Base-by-base conservation (phyloP, 1,140 invertebrate genomes). In the Cepaea nemoralis region DNA sequence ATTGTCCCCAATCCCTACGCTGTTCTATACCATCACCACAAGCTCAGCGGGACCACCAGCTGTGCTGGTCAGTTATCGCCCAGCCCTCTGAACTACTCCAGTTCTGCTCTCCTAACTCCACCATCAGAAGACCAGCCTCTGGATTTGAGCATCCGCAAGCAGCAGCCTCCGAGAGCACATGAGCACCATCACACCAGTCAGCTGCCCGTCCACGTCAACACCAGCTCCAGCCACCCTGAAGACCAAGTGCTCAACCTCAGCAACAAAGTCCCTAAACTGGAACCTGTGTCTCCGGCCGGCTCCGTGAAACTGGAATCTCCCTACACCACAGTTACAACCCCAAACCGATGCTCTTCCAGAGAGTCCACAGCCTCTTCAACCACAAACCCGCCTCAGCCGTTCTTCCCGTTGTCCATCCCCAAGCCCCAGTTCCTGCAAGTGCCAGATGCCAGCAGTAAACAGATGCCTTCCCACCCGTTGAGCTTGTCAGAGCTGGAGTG, bases 121-220 rank as follows among this genome's bases (percentile, higher is more conserved):
- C 77, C 59, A 40, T 45, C 79, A 37, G 78, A 71, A n/a, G 88
- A 88, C 50, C 83, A 96, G 90, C 97, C 97, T 0, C 90, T 98
- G 33, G 97, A 98, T 92, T 93, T 98, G 71, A 97, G 96, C 5
- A 95, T 96, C 2, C 97, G 96, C 84, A 84, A 77, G 82, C 69
- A 83, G 42, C 95, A 85, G 27, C 86, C 87, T 1, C 85, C 84
- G n/a, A 84, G 85, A 33, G 87, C 89, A 82, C 84, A 86, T 33
- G 83, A 85, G 35, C 85, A 86, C 75, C 40, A 70, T 19, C n/a
- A 45, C 0, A 42, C 35, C 0, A 37, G 42, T 55, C 59, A 79
- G 31, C n/a, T 27, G 31, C 27, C 6, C 1, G 6, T 6, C 12
- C 40, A 35, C 10, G 27, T 50, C 8, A 2, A 12, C 3, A 14